Base-by-base conservation (phyloP, 2,888 invertebrate genomes). In the Dynastes maya region DNA sequence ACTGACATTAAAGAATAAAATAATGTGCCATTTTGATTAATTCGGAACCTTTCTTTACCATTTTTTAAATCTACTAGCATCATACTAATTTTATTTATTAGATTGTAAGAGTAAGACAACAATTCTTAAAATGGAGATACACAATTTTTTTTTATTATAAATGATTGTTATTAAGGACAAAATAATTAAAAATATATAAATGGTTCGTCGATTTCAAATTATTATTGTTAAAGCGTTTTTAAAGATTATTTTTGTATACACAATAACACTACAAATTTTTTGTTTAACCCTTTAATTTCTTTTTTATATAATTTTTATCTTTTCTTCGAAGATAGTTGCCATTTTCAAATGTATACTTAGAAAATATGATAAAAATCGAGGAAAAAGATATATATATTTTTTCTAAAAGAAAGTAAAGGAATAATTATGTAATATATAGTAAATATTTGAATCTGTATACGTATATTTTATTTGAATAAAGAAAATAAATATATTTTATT, bases 401-500 rank as follows among this genome's bases (percentile, higher is more conserved):
- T 75, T 78, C 68, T 61, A 53, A 27, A n/a, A 61, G 49, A 45
- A 81, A 77, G 71, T 65, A 68, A 65, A 76, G 68, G 53, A 49
- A 79, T 80, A 37, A 45, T 45, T 45, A 78, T 79, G 71, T 80
- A 65, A 22, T 22, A 68, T 78, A 76, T 77, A 80, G 37, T 63
- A 75, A 72, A 79, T 77, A 79, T 78, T 78, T 75, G 32, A 79
- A 78, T 79, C 78, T 76, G 78, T 78, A 80, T 72, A 77, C 74
- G 75, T 78, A 53, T 71, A 77, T 79, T 80, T 76, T 79, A 76
- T 77, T 58, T 63, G 63, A 51, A 53, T 45, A 40, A 78, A 75
- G 74, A 79, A 77, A 74, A 74, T 67, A 53, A 79, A 79, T 77
- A 81, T 78, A 80, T 80, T 81, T 81, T 80, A 81, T 79, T 76